phyloP scores from a whole-genome alignment of 2,113 vertebrate species.

The Hippocampus comes region DNA sequence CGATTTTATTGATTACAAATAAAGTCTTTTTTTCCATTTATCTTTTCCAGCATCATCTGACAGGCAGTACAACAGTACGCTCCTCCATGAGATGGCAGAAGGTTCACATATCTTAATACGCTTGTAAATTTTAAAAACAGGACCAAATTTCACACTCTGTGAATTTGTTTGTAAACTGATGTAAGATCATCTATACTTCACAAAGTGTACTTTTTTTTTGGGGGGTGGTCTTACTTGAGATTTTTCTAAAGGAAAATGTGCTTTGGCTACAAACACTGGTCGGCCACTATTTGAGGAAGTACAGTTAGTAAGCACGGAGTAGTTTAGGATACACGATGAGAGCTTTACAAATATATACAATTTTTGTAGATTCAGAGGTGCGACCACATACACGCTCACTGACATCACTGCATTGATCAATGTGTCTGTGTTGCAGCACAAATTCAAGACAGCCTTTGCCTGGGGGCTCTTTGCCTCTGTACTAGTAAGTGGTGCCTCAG shows the following conservation, averaged over 20 bases:
- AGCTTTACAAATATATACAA: conserved; percentile 27
- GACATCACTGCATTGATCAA: background rate
- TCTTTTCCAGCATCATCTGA: too few relatives aligned
- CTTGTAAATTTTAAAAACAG: background rate
- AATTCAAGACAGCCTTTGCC: background rate
- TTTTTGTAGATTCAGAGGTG: conserved; percentile 2
- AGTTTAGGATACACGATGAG: conserved; percentile 19
- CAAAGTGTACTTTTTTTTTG: background rate
- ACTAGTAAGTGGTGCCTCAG: background rate
- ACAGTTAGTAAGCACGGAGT: conserved; percentile 19
- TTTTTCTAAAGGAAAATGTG: background rate
- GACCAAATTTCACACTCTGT: background rate
- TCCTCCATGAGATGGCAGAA: background rate
- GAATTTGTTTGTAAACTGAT: background rate
- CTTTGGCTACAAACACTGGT: background rate
- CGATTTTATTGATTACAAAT: too few relatives aligned
- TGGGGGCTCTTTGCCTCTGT: background rate
- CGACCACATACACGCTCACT: background rate
- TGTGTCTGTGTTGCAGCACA: background rate
- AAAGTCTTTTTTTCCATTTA: too few relatives aligned
- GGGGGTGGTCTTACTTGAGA: background rate
- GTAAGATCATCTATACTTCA: background rate
- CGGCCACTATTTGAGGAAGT: conserved; percentile 1
- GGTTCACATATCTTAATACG: background rate
- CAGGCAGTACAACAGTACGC: background rate